Conservation (phyloP, 2,113 vertebrate genomes). For the Silurus asotus region DNA sequence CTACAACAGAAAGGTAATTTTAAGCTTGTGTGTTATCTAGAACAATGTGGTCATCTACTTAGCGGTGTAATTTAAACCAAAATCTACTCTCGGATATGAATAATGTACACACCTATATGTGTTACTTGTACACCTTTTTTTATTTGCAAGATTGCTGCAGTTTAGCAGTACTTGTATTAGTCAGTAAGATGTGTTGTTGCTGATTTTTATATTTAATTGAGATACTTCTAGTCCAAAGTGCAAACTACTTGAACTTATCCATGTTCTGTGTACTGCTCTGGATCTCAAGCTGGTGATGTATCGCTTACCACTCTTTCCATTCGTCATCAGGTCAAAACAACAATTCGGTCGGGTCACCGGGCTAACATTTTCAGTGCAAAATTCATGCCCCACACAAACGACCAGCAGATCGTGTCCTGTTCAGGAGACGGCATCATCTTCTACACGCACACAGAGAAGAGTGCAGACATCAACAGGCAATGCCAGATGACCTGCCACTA, state of each 20-base stretch:
- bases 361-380: constrained; percentile 99
- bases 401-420: constrained; percentile 96
- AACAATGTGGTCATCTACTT: neutral
- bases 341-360: constrained; percentile 94
- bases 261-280: neutral
- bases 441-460: constrained; percentile 94
- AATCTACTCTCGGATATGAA: neutral
- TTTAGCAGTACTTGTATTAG: neutral
- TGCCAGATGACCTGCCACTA: constrained; percentile 98
- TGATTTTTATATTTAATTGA: neutral
- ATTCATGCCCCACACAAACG: constrained; percentile 93
- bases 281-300: neutral
- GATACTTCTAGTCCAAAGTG: neutral
- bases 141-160: neutral
- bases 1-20: constrained; percentile 92
- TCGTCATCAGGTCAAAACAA: constrained; percentile 86
- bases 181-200: neutral
- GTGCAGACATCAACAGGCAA: constrained; percentile 89
- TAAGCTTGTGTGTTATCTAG: neutral
- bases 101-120: neutral
- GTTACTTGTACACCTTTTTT: too few relatives aligned
- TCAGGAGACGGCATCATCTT: constrained; percentile 97
- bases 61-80: neutral
- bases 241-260: neutral
- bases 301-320: neutral